Conservation (phyloP, 2,888 invertebrate genomes). For the Hydropsyche betteni region DNA sequence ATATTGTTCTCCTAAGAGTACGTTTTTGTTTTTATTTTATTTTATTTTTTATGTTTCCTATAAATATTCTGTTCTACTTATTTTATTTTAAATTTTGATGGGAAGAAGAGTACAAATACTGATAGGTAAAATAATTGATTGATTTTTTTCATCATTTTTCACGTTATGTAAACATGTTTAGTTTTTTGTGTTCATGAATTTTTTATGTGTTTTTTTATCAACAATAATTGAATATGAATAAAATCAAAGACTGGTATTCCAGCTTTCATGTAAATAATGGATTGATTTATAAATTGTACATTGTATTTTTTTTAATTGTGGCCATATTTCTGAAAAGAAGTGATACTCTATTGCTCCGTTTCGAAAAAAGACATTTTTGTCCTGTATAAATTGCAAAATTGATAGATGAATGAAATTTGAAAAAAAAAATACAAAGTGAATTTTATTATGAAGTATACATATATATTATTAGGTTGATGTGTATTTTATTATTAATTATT, state of each 20-base stretch:
- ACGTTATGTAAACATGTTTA: slow-evolving; percentile 2
- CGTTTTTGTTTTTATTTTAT: slow-evolving; percentile 18
- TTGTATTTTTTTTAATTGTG: slow-evolving; percentile 47
- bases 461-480: slow-evolving; percentile 48
- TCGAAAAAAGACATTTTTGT: slow-evolving; percentile 42
- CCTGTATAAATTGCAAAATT: slow-evolving; percentile 45
- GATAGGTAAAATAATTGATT: slow-evolving; percentile 45
- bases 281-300: slow-evolving; percentile 45
- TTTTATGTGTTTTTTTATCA: neutral
- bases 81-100: slow-evolving; percentile 38
- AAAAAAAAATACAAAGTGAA: slow-evolving; percentile 27
- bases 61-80: neutral
- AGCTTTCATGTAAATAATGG: slow-evolving; percentile 49
- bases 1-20: too few species aligned
- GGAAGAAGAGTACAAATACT: slow-evolving; percentile 51
- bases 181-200: slow-evolving; percentile 10
- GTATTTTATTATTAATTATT: slow-evolving; percentile 41
- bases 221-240: slow-evolving; percentile 17
- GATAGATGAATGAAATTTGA: neutral
- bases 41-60: slow-evolving; percentile 9
- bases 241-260: slow-evolving; percentile 50
- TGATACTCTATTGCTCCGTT: slow-evolving; percentile 46
- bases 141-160: slow-evolving; percentile 15
- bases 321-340: slow-evolving; percentile 50
- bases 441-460: slow-evolving; percentile 33